Base-by-base conservation (phyloP, 2,888 invertebrate genomes). In the Sthenelais limicola region DNA sequence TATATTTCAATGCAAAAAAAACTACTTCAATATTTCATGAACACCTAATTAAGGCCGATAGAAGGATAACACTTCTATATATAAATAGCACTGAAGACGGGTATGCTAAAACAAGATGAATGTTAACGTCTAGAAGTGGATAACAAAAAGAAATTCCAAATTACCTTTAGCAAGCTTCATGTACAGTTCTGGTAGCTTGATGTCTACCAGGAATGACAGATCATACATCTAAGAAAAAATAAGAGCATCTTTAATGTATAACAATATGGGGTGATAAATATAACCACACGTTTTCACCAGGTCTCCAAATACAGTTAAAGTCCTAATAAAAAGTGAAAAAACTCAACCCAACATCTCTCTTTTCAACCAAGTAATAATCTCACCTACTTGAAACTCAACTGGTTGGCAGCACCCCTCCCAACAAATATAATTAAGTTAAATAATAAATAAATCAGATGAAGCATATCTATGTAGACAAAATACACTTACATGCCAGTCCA, bases 401-500 rank as follows among this genome's bases (percentile, higher is more conserved):
- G n/a, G n/a, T n/a, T n/a, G n/a, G n/a, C n/a, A n/a, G n/a, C n/a
- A n/a, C n/a, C n/a, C n/a, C n/a, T n/a, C n/a, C n/a, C n/a, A n/a
- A n/a, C n/a, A n/a, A n/a, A n/a, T n/a, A n/a, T n/a, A n/a, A n/a
- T n/a, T n/a, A n/a, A 26, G 21, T 15, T 38, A 67, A 49, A 72
- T 9, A 33, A 72, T 9, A 35, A 32, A 24, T 24, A 49, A 49
- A 49, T 7, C 49, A 2, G 15, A 24, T 49, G 49, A 49, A 49
- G 26, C 24, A 7, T 9, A 28, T 21, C 52, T 52, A 30, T 18
- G 12, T 52, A 18, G 33, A 12, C 30, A 18, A 4, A 32, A 52
- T n/a, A n/a, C n/a, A n/a, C 80, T 62, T 70, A 85, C 85, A 83
- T 84, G 85, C 87, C 86, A 86, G 72, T 84, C 80, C 24, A 83